phyloP scores from a whole-genome alignment of 2,888 invertebrate genomes.

The Parnassius smintheus region DNA sequence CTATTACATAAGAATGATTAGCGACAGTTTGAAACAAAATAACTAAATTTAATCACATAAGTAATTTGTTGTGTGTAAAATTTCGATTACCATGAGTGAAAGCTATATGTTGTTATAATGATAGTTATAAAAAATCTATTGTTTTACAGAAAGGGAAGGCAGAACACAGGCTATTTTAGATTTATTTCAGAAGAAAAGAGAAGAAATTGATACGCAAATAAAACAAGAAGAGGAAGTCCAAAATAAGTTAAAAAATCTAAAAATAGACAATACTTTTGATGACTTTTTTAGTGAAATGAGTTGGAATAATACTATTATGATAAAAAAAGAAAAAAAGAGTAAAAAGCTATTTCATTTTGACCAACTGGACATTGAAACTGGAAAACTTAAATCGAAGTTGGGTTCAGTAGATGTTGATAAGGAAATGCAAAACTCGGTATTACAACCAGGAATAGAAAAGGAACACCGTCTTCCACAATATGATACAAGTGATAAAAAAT shows the following conservation, averaged over 20 bases:
- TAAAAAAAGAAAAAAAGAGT: slow-evolving; percentile 52
- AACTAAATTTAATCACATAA: too few relatives aligned
- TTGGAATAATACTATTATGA: slow-evolving; percentile 56
- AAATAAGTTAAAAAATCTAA: slow-evolving; percentile 55
- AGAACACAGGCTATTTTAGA: slow-evolving; percentile 51
- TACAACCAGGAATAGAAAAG: slow-evolving; percentile 85
- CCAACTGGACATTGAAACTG: slow-evolving; percentile 60
- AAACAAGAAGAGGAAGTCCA: slow-evolving; percentile 53
- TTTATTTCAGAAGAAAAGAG: slow-evolving; percentile 60
- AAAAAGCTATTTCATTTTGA: slow-evolving; percentile 60
- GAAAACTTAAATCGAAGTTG: slow-evolving; percentile 64
- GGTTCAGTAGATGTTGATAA: slow-evolving; percentile 75
- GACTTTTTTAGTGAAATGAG: slow-evolving; percentile 68
- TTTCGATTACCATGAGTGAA: too few relatives aligned
- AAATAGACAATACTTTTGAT: slow-evolving; percentile 59
- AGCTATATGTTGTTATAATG: not conserved
- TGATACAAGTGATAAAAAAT: slow-evolving; percentile 77
- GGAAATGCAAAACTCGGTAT: slow-evolving; percentile 82
- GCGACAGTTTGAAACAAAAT: too few relatives aligned
- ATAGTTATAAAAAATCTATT: not conserved
- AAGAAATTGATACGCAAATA: slow-evolving; percentile 54
- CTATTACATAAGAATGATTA: too few relatives aligned
- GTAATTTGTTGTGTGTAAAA: too few relatives aligned
- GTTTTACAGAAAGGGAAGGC: slow-evolving; percentile 57
- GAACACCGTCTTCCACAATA: slow-evolving; percentile 82